Evolutionary conservation across 2,888 invertebrate genomes (phyloP).

Genomic region (Latrodectus hesperus): DNA sequence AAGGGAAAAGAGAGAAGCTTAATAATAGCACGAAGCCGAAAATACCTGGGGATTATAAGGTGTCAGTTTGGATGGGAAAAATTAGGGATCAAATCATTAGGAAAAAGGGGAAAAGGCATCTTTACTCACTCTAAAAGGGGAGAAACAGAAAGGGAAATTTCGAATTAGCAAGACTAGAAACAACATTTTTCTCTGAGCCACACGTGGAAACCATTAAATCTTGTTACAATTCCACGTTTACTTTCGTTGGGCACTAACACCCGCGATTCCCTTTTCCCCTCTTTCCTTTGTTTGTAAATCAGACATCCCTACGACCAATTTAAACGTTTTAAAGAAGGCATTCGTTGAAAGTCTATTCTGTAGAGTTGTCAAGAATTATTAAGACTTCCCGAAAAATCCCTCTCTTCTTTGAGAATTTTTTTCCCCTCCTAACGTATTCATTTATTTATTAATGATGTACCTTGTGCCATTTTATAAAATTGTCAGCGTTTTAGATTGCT

Average conservation of each 20-base stretch:
- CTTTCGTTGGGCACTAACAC: slow-evolving; percentile 19
- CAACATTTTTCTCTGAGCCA: slow-evolving; percentile 36
- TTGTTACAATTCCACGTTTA: slow-evolving; percentile 35
- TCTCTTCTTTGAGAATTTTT: not conserved
- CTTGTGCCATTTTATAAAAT: slow-evolving; percentile 36
- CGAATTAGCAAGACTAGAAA: slow-evolving; percentile 36
- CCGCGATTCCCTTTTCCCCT: slow-evolving; percentile 11
- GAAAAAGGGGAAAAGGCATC: slow-evolving; percentile 47
- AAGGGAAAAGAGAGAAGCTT: slow-evolving; percentile 36
- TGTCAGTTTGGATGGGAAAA: slow-evolving; percentile 62
- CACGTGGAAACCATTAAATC: slow-evolving; percentile 54
- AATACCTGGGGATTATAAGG: slow-evolving; percentile 66
- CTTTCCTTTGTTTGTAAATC: slow-evolving; percentile 19
- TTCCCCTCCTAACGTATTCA: not conserved
- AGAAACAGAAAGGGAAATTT: slow-evolving; percentile 16
- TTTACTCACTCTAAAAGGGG: slow-evolving; percentile 49
- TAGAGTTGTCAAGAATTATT: slow-evolving; percentile 39
- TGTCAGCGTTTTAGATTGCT: slow-evolving; percentile 60
- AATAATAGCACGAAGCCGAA: slow-evolving; percentile 61
- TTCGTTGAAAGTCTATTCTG: slow-evolving; percentile 1
- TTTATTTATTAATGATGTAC: not conserved
- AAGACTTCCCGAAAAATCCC: slow-evolving; percentile 8
- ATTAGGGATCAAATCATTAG: slow-evolving; percentile 69
- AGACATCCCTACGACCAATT: slow-evolving; percentile 4
- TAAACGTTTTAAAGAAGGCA: slow-evolving; percentile 15